phyloP scores from a whole-genome alignment of 2,113 vertebrate species.

The Hymenochirus boettgeri region DNA sequence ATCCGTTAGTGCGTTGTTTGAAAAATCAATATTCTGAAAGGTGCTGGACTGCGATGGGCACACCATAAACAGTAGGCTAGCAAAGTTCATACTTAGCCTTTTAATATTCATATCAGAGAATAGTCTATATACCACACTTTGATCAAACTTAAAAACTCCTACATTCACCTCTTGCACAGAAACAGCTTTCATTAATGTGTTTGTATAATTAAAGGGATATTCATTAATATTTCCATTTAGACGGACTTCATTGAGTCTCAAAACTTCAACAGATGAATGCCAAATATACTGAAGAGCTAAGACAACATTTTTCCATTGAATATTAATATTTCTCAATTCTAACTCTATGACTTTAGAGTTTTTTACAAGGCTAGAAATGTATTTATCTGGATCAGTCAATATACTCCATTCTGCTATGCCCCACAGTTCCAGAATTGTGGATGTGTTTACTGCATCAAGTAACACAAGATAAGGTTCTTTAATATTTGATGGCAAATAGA shows the following conservation, averaged over 20 bases:
- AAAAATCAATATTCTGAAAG: conserved; percentile 69
- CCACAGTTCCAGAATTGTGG: conserved; percentile 57
- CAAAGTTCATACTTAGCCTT: conserved; percentile 58
- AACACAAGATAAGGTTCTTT: conserved; percentile 43
- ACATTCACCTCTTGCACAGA: conserved; percentile 43
- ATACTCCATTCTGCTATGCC: conserved; percentile 50
- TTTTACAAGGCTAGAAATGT: conserved; percentile 34
- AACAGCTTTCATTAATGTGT: conserved; percentile 58
- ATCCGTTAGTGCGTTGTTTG: conserved; percentile 71
- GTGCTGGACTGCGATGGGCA: conserved; percentile 68
- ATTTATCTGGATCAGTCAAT: conserved; percentile 34
- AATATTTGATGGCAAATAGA: conserved; percentile 48
- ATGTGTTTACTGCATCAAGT: conserved; percentile 58
- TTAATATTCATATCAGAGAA: conserved; percentile 72
- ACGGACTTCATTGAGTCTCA: conserved; percentile 57
- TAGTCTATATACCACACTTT: conserved; percentile 62
- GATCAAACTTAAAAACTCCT: conserved; percentile 60
- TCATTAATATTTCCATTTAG: background rate
- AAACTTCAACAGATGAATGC: conserved; percentile 51
- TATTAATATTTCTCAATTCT: conserved; percentile 57
- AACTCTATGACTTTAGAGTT: conserved; percentile 51
- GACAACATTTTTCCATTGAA: conserved; percentile 60
- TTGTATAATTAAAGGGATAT: background rate
- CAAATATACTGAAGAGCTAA: conserved; percentile 52
- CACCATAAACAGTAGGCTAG: conserved; percentile 73